Evolutionary conservation across 2,113 vertebrate genomes (phyloP), one percentile per base, ranked within the genome.

Genomic region (Oreochromis aureus): DNA sequence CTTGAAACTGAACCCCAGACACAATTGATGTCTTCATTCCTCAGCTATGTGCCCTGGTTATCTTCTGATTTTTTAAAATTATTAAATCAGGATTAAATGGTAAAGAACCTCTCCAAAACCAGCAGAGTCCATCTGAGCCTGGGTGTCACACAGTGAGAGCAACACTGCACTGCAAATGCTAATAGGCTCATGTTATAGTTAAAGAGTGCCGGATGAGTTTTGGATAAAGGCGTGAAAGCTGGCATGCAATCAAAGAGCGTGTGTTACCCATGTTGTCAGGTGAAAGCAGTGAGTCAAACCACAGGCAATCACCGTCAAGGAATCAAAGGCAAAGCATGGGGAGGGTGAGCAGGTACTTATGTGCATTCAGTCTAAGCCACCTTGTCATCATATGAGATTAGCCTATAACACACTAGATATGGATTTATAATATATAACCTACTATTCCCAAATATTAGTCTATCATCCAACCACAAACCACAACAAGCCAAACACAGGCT

Each of bases 1-100:
- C 34, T 87, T 84, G 78, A 90, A 84, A 90, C 63, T 82, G 81
- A 90, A 91, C 82, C 66, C 88, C 18, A 79, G 84, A 51, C 18
- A 27, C 41, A 84, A 39, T 15, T 10, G 12, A 18, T 16, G 7
- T 16, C 51, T 10, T 89, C 11, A 51, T 84, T 84, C 46, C 78
- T 85, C 86, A 58, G 32, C 46, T 53, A 53, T 32, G 53, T 78
- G 10, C 1, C 27, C 18, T 32, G 11, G 46, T 78, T 78, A 53
- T 32, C 71, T 10, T 51, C 44, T 19, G 71, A 51, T 76, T 27
- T 73, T 76, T 16, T n/a, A n/a, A n/a, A n/a, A 78, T 51, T 78
- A 51, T 78, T 78, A 78, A 78, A 51, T 48, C 16, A 12, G 71
- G 44, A 78, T 78, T 32, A 78, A 78, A 78, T 30, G 6, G 46